phyloP scores from a whole-genome alignment of 2,113 vertebrate species.

The Pycnonotus jocosus region DNA sequence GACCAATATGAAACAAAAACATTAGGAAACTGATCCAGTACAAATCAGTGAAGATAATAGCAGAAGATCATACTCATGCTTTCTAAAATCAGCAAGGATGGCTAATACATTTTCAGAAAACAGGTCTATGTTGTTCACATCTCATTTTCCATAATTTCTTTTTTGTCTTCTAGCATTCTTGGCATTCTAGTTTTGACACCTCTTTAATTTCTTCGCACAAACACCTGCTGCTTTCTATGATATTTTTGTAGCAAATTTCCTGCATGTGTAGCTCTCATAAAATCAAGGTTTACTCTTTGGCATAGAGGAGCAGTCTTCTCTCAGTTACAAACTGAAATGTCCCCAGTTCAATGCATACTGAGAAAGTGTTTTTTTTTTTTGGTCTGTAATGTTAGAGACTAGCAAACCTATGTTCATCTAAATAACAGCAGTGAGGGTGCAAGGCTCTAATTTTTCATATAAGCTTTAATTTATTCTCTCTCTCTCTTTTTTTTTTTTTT shows the following conservation, averaged over 20 bases:
- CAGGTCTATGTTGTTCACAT: not conserved
- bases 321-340: not conserved
- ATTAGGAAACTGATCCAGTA: not conserved
- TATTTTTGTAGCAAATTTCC: not conserved
- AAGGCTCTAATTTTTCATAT: not conserved
- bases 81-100: not conserved
- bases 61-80: not conserved
- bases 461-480: not conserved
- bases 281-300: not conserved
- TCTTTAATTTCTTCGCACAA: not conserved
- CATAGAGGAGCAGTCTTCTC: not conserved
- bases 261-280: not conserved
- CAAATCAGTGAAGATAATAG: not conserved
- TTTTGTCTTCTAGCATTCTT: not conserved
- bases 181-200: not conserved
- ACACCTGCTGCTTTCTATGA: not conserved
- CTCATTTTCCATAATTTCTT: not conserved
- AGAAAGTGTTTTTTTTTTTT: not conserved
- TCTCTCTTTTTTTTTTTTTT: accelerated
- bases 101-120: not conserved
- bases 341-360: not conserved
- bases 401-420: not conserved
- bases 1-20: not conserved
- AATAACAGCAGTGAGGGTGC: not conserved
- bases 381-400: not conserved